Base-by-base conservation (phyloP, 2,797 vertebrate genomes). In the Otus scops region DNA sequence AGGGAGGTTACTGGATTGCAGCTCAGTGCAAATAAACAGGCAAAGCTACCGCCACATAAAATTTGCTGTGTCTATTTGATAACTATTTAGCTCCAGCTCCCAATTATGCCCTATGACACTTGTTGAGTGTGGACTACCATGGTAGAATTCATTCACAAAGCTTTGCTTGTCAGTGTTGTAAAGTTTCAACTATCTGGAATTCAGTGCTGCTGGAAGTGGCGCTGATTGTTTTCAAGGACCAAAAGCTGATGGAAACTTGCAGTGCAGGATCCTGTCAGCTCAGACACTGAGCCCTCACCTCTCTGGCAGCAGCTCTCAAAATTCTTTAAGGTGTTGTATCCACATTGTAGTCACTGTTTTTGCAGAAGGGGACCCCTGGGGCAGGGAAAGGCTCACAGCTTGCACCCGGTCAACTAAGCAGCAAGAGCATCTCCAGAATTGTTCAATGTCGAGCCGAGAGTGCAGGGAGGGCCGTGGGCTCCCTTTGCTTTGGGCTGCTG, bases 111-210 rank as follows among this genome's bases (percentile, higher is more conserved):
- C 53, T 3, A 2, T 23, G 43, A 16, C 43, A 16, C 16, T 3
- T 4, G 0, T 11, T 48, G 30, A 65, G 18, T 5, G 56, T 6
- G 2, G 39, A 32, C 48, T 34, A 13, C 6, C 5, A 8, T 0
- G 9, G 47, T 68, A 39, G 87, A 78, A 68, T 38, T 71, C 1
- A 78, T 43, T 79, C 57, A 23, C 32, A 41, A 63, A 36, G n/a
- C 57, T 79, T 61, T 50, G 69, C 65, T 84, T 48, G 38, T 32
- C 54, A 38, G 20, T 10, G 9, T 20, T 36, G 28, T 28, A 4
- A 80, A 36, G 26, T 64, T 85, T 53, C 57, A 64, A 0, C 28
- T 32, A 2, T 28, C n/a, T 45, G 77, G 57, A 64, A 56, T 68
- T 71, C 15, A 6, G 53, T 23, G 57, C 43, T 30, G 34, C 61